phyloP scores from a whole-genome alignment of 2,797 vertebrate species.

The Lithobates sylvaticus region DNA sequence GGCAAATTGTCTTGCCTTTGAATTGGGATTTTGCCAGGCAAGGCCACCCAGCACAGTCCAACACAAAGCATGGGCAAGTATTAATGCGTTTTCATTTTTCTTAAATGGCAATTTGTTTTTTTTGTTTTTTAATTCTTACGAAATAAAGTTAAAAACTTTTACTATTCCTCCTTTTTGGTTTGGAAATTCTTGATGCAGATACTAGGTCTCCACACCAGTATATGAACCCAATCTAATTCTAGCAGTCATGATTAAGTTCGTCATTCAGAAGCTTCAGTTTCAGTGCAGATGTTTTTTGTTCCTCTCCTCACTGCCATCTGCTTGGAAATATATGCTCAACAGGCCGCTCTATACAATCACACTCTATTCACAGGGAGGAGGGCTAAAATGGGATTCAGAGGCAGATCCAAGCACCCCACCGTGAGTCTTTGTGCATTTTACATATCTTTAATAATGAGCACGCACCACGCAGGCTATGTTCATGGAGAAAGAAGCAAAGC shows the following conservation, averaged over 20 bases:
- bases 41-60: too few species aligned
- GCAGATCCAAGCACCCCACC: background rate
- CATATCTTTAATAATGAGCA: background rate
- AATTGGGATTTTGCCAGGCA: too few species aligned
- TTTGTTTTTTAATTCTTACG: too few species aligned
- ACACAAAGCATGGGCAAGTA: too few species aligned
- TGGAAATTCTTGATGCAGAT: too few species aligned
- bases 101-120: too few species aligned
- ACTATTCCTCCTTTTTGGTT: too few species aligned
- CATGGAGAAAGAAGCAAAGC: too few species aligned
- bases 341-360: conserved; percentile 11
- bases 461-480: background rate
- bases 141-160: too few species aligned
- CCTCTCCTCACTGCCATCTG: conserved; percentile 45
- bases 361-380: conserved; percentile 18
- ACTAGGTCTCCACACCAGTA: background rate
- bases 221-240: background rate
- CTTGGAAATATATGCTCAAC: conserved; percentile 30
- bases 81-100: too few species aligned
- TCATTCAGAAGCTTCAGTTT: conserved; percentile 21
- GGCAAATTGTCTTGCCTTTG: too few species aligned
- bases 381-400: background rate
- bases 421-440: conserved; percentile 1
- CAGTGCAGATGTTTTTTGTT: conserved; percentile 54
- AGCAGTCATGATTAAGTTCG: conserved; percentile 41